These are phyloP conservation scores for Atrichornis clamosus DNA, from an alignment of 2,113 vertebrate species.

Conservation along the genomic window DNA sequence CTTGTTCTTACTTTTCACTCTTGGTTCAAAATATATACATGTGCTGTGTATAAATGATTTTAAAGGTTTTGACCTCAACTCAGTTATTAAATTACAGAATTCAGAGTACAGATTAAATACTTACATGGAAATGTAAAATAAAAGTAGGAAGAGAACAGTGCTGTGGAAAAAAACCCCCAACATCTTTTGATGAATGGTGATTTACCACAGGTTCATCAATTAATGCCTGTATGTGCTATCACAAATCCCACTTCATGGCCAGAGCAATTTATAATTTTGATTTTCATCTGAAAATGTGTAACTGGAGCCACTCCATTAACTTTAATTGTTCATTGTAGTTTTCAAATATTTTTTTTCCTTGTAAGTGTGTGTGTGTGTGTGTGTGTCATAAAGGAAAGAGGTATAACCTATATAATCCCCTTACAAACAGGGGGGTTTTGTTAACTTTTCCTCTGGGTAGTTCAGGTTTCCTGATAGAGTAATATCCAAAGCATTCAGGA, in stretches of 20 bases:
- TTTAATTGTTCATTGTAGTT: neutral
- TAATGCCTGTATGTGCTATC: neutral
- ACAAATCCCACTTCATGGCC: neutral
- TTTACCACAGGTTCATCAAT: neutral
- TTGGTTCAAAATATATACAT: neutral
- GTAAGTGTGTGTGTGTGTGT: accelerated
- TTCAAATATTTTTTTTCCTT: neutral
- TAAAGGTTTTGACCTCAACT: neutral
- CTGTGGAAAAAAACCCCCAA: neutral
- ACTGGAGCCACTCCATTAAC: neutral
- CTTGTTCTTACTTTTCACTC: neutral
- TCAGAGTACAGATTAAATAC: neutral
- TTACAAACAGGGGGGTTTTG: neutral
- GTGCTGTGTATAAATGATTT: neutral
- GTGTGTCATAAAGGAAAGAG: neutral
- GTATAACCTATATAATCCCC: neutral
- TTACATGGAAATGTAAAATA: neutral
- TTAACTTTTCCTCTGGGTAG: neutral
- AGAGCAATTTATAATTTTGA: neutral
- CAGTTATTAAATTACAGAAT: neutral
- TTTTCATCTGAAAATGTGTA: slow-evolving; percentile 18
- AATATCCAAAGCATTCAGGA: neutral
- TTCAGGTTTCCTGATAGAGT: slow-evolving; percentile 27
- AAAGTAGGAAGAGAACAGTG: neutral
- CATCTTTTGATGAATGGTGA: neutral